phyloP scores from a whole-genome alignment of 2,888 invertebrate species.

The Tenthredo mesomela region DNA sequence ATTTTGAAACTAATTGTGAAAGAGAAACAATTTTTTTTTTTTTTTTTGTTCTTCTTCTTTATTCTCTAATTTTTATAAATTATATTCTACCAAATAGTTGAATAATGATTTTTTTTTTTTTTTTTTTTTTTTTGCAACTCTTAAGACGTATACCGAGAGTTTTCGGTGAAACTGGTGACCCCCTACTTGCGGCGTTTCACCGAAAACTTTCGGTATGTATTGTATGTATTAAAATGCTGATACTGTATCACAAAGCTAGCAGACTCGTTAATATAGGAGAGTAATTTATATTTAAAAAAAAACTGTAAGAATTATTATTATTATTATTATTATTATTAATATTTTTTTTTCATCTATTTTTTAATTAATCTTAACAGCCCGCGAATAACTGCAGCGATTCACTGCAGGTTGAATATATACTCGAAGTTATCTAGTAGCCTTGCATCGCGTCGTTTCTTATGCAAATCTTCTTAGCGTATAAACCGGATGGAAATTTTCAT shows the following conservation, averaged over 20 bases:
- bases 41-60: not conserved
- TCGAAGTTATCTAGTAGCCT: not conserved
- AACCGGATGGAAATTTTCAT: conserved; percentile 17
- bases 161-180: no score
- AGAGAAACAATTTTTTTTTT: not conserved
- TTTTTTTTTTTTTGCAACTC: no score
- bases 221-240: not conserved
- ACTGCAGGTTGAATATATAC: not conserved
- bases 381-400: not conserved
- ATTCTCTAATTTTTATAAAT: not conserved
- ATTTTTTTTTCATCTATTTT: no score
- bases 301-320: not conserved
- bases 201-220: no score
- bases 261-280: not conserved
- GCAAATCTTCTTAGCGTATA: conserved; percentile 8
- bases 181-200: no score
- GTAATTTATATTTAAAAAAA: not conserved
- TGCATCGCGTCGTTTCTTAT: not conserved
- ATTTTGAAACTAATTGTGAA: not conserved
- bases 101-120: no score
- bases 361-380: not conserved
- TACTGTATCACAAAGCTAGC: not conserved
- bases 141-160: no score
- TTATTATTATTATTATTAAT: no score
- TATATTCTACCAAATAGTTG: not conserved